Evolutionary conservation across 2,113 vertebrate species (phyloP).

Genomic region (Zeus faber): DNA sequence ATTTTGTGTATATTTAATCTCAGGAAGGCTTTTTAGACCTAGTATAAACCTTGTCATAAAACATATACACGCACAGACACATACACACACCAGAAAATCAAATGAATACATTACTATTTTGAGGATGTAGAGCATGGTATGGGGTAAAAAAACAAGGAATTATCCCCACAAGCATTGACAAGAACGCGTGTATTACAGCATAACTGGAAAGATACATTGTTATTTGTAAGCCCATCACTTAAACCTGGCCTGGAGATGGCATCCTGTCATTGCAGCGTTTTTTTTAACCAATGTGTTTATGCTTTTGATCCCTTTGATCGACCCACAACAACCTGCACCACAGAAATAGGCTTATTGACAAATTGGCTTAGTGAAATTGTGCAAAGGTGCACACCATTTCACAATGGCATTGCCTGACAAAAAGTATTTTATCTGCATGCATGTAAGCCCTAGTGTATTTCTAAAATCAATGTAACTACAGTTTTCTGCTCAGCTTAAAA

Average conservation of each 20-base stretch:
- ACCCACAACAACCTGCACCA: conserved; percentile 23
- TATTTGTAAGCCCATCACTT: too few species aligned
- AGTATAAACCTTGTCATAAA: too few species aligned
- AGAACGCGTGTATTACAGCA: conserved; percentile 13
- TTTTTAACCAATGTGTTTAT: conserved; percentile 5
- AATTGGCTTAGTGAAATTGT: conserved; percentile 11
- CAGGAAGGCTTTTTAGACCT: too few species aligned
- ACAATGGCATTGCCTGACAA: conserved; percentile 23
- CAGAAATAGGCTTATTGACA: conserved; percentile 15
- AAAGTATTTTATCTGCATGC: conserved; percentile 5
- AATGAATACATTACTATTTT: neutral
- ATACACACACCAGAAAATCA: neutral
- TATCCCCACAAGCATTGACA: conserved; percentile 13
- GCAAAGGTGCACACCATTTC: conserved; percentile 10
- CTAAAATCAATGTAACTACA: too few species aligned
- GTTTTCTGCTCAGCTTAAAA: too few species aligned
- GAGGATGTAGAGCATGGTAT: too few species aligned
- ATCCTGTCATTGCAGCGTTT: too few species aligned
- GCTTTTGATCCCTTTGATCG: conserved; percentile 24
- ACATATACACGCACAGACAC: neutral
- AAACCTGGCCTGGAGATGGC: too few species aligned
- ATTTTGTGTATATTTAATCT: too few species aligned
- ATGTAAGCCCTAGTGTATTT: too few species aligned
- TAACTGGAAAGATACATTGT: conserved; percentile 13
- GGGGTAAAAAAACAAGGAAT: neutral